Conservation (phyloP, 2,888 invertebrate species). For the Germaria angustata region DNA sequence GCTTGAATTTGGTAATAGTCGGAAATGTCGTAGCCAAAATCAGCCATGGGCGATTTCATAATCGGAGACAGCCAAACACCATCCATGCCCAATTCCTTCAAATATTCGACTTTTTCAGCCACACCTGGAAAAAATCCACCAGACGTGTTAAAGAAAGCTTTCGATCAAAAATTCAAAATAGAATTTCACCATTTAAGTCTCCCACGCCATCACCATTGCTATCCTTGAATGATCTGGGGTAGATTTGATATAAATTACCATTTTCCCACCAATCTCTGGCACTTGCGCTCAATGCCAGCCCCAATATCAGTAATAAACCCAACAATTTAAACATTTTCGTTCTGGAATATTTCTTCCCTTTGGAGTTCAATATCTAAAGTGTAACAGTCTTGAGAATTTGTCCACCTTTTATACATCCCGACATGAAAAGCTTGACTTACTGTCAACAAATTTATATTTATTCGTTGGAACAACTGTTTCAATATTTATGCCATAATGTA, state of each 20-base stretch:
- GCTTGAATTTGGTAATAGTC: slow-evolving; percentile 86
- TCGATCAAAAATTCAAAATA: background rate
- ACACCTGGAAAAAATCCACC: slow-evolving; percentile 80
- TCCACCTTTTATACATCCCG: background rate
- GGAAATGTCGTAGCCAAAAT: slow-evolving; percentile 89
- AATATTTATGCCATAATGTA: slow-evolving; percentile 7
- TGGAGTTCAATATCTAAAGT: background rate
- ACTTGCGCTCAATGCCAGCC: slow-evolving; percentile 23
- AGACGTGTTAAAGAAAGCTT: slow-evolving; percentile 86
- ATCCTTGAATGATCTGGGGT: slow-evolving; percentile 90
- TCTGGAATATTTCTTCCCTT: background rate
- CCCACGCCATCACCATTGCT: slow-evolving; percentile 88
- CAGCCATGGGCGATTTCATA: slow-evolving; percentile 87
- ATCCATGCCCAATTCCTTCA: slow-evolving; percentile 85
- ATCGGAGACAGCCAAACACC: slow-evolving; percentile 88
- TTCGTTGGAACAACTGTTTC: slow-evolving; percentile 29
- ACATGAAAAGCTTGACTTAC: background rate
- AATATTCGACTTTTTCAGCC: slow-evolving; percentile 83
- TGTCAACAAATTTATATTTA: background rate
- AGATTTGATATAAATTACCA: slow-evolving; percentile 87
- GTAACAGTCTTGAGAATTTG: background rate
- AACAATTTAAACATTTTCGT: slow-evolving; percentile 48
- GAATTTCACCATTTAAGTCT: slow-evolving; percentile 82
- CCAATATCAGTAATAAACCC: slow-evolving; percentile 12
- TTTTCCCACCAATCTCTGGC: slow-evolving; percentile 77